Evolutionary conservation across 2,797 vertebrate genomes (phyloP), one percentile per base, ranked within the genome.

Genomic region (Artibeus lituratus): DNA sequence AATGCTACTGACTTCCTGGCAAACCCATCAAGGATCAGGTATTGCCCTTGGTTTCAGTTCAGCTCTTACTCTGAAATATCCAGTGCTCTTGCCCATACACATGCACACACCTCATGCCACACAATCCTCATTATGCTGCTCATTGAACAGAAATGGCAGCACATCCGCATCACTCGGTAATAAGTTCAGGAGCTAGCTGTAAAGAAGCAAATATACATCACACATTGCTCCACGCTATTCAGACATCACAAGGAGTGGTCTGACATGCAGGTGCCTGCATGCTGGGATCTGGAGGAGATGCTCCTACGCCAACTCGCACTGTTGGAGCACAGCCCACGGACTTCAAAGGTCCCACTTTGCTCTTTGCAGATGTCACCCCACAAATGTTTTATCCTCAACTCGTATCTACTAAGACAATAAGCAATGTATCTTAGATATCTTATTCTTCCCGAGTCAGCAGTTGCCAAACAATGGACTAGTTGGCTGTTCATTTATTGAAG

Each of bases 301-400:
- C 21, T 83, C 32, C 15, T 1, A 21, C 49, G 73, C 67, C 70
- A 65, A n/a, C 82, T 55, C n/a, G 62, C 26, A 24, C 7, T 26
- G 15, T 7, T 70, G 88, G 32, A 62, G 29, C 2, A 0, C 24
- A 74, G 67, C 84, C 39, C n/a, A 19, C n/a, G 74, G 49, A 74
- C 62, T 83, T 88, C 62, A 39, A 57, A 94, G 51, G 44, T 82
- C 77, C 83, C 49, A 16, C 32, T 92, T 39, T 57, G 55, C 83
- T 96, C 65, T 82, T 94, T 67, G 83, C 74, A 82, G 39, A 78
- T 87, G 90, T 69, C 57, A 22, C 22, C 90, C 62, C 51, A 76
- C 55, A 88, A 67, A n/a, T 69, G 39, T 73, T 89, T 87, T 62
- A 85, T 42, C 51, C n/a, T 77, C 29, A 44, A n/a, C 18, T 42